Conservation (phyloP, 2,888 invertebrate genomes). For the Conistra vaccinii region DNA sequence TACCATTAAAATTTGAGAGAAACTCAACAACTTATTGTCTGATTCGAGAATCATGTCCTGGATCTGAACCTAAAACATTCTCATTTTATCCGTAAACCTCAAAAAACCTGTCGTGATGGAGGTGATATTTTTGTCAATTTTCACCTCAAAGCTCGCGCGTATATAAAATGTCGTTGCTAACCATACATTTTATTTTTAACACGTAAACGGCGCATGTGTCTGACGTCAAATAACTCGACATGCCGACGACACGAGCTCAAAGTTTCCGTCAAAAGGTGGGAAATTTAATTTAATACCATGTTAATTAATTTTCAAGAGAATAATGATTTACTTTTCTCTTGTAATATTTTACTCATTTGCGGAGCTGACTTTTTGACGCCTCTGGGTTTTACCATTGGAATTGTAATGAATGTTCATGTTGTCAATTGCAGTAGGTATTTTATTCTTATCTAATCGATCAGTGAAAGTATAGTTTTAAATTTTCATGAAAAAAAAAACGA, state of each 20-base stretch:
- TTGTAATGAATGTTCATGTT: not conserved
- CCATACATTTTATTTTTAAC: conserved; percentile 18
- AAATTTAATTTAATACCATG: conserved; percentile 29
- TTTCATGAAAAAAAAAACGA: too few relatives aligned
- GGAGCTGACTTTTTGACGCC: not conserved
- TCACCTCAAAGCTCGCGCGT: not conserved
- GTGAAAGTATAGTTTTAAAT: not conserved
- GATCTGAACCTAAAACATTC: too few relatives aligned
- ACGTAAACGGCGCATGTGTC: conserved; percentile 11
- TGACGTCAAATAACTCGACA: conserved; percentile 35
- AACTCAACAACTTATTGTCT: not conserved
- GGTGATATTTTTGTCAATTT: not conserved
- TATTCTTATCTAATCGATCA: not conserved
- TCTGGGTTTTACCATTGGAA: not conserved
- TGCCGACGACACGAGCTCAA: not conserved
- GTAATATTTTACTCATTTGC: conserved; percentile 8
- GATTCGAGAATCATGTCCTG: not conserved
- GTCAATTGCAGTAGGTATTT: not conserved
- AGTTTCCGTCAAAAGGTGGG: conserved; percentile 34
- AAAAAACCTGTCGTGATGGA: not conserved
- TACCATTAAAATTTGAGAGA: too few relatives aligned
- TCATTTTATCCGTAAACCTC: not conserved
- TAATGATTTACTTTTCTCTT: conserved; percentile 18
- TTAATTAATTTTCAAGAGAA: conserved; percentile 27
- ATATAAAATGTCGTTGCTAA: conserved; percentile 8